Percentiles rank a stretch among this genome's conserved stretches.
Conservation (phyloP, 2,797 vertebrate species). For the Rhinella marina region DNA sequence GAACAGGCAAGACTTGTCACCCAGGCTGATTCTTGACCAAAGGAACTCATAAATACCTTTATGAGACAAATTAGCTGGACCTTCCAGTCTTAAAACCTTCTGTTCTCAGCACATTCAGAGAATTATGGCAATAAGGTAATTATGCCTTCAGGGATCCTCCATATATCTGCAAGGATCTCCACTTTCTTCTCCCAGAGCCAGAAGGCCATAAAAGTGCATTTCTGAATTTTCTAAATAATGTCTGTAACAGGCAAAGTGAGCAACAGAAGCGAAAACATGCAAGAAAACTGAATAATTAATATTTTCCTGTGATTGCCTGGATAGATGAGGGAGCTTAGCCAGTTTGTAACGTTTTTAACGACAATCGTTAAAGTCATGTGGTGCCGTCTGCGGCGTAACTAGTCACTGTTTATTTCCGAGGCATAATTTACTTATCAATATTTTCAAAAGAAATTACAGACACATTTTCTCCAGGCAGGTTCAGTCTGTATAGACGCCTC, state of each 20-base stretch:
- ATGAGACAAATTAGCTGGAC: slow-evolving; percentile 50
- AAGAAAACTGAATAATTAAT: slow-evolving; percentile 1
- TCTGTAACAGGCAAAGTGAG: background rate
- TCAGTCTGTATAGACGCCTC: background rate
- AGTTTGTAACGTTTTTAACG: background rate
- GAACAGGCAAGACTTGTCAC: slow-evolving; percentile 58
- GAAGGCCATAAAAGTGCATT: slow-evolving; percentile 39
- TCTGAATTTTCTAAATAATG: background rate
- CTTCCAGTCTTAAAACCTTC: slow-evolving; percentile 57
- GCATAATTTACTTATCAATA: background rate
- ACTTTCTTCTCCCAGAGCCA: slow-evolving; percentile 15
- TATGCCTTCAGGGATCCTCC: slow-evolving; percentile 37
- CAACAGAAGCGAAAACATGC: background rate
- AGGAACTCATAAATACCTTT: slow-evolving; percentile 61
- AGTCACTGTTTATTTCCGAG: background rate
- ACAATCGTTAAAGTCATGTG: slow-evolving; percentile 9
- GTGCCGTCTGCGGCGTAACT: background rate
- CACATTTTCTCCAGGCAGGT: background rate
- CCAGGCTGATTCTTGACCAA: slow-evolving; percentile 54
- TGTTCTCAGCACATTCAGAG: slow-evolving; percentile 48
- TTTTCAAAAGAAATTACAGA: background rate
- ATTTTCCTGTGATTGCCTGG: background rate
- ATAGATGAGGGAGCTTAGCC: background rate
- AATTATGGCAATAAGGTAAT: slow-evolving; percentile 57
- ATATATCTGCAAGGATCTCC: slow-evolving; percentile 25